Evolutionary conservation across 2,888 invertebrate genomes (phyloP).

Genomic region (Brenthis daphne): DNA sequence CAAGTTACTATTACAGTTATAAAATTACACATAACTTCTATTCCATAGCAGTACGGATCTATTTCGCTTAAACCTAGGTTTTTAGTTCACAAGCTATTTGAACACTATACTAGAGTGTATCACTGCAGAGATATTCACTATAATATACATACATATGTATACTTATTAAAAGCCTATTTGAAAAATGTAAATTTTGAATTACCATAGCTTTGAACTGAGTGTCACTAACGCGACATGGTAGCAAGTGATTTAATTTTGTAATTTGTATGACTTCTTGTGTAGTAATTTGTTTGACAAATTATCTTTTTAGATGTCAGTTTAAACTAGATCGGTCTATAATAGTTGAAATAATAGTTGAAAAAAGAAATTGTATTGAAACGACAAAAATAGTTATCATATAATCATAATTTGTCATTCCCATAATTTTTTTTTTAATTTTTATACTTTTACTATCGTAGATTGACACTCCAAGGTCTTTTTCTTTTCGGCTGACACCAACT

Average conservation of each 20-base stretch:
- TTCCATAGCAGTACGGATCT: slow-evolving; percentile 19
- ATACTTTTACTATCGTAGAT: too few relatives aligned
- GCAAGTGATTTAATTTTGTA: background rate
- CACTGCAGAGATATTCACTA: slow-evolving; percentile 33
- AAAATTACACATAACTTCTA: slow-evolving; percentile 29
- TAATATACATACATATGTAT: slow-evolving; percentile 16
- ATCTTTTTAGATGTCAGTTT: too few relatives aligned
- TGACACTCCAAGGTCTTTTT: too few relatives aligned
- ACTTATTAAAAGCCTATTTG: slow-evolving; percentile 12
- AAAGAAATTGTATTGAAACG: too few relatives aligned
- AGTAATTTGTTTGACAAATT: background rate
- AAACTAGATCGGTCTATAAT: too few relatives aligned
- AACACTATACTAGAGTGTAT: slow-evolving; percentile 26
- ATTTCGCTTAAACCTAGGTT: slow-evolving; percentile 17
- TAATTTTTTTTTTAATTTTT: too few relatives aligned
- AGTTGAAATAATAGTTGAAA: too few relatives aligned
- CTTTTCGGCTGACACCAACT: too few relatives aligned
- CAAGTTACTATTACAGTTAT: slow-evolving; percentile 2
- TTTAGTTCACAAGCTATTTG: slow-evolving; percentile 2
- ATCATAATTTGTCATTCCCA: too few relatives aligned
- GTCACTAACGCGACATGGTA: background rate
- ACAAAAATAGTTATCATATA: too few relatives aligned
- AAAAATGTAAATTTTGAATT: slow-evolving; percentile 14
- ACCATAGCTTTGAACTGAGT: slow-evolving; percentile 1
- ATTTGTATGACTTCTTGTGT: background rate